Percentiles rank a stretch among this genome's conserved stretches.
Evolutionary conservation across 2,888 invertebrate genomes (phyloP).

Genomic region (Hedychridium roseum): DNA sequence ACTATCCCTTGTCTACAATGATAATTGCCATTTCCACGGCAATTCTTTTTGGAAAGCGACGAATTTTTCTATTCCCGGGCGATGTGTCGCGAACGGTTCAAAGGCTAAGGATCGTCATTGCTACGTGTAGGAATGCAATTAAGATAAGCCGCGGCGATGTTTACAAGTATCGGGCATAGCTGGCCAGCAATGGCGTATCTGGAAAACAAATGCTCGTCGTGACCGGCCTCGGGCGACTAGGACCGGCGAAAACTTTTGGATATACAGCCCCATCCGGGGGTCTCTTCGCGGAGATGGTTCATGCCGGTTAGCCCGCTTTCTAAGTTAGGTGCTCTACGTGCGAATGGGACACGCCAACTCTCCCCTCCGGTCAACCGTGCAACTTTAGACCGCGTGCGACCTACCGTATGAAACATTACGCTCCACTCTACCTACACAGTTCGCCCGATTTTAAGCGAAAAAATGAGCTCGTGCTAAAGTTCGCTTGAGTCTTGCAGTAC

Average conservation of each 20-base stretch:
- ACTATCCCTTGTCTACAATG: too few relatives aligned
- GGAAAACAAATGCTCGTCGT: conserved; percentile 34
- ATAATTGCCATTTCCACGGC: too few relatives aligned
- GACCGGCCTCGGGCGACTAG: conserved; percentile 38
- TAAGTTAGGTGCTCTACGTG: conserved; percentile 28
- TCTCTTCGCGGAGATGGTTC: conserved; percentile 14
- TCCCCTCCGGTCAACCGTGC: conserved; percentile 38
- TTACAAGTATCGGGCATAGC: conserved; percentile 53
- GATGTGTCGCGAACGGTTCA: conserved; percentile 23
- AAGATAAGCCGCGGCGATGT: conserved; percentile 49
- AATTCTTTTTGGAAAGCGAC: too few relatives aligned
- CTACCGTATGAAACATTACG: conserved; percentile 48
- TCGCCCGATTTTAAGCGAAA: too few relatives aligned
- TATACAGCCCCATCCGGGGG: conserved; percentile 5
- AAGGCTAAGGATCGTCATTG: conserved; percentile 33
- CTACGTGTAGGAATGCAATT: conserved; percentile 46
- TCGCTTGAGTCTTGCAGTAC: too few relatives aligned
- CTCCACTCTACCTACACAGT: too few relatives aligned
- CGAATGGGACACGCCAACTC: conserved; percentile 34
- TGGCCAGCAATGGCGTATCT: too few relatives aligned
- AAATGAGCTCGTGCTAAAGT: too few relatives aligned
- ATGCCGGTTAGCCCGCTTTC: conserved; percentile 21
- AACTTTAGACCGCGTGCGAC: conserved; percentile 26
- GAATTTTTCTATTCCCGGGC: conserved; percentile 41
- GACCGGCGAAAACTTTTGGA: conserved; percentile 36